phyloP scores from a whole-genome alignment of 2,888 invertebrate species.

The Andrena bucephala region DNA sequence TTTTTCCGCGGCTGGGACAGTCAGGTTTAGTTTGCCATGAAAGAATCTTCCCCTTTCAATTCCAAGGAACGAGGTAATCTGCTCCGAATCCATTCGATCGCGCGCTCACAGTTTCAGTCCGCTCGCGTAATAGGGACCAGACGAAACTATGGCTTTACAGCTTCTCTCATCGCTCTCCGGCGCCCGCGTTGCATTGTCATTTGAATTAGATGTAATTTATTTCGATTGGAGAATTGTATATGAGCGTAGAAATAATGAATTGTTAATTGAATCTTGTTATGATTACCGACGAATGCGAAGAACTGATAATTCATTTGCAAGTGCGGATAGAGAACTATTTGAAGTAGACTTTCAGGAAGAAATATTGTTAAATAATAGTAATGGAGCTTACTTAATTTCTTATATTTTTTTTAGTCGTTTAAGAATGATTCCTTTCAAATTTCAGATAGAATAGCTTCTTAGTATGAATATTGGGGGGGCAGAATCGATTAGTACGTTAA shows the following conservation, averaged over 20 bases:
- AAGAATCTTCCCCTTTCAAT: constrained; percentile 68
- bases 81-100: constrained; percentile 53
- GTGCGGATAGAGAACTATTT: neutral
- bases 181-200: neutral
- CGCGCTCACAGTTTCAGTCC: constrained; percentile 3
- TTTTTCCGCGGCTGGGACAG: constrained; percentile 42
- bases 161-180: neutral
- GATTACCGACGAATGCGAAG: no score
- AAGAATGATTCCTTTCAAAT: constrained; percentile 4
- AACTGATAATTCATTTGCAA: no score
- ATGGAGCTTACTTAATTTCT: neutral
- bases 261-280: no score
- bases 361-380: no score
- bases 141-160: constrained; percentile 7
- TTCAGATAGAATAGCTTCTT: constrained; percentile 38
- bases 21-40: constrained; percentile 78
- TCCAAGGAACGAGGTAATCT: constrained; percentile 75
- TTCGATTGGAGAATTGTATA: no score
- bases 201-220: neutral
- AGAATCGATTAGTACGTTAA: constrained; percentile 73
- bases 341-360: no score
- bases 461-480: constrained; percentile 51
- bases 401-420: neutral
- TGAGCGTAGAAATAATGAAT: no score
- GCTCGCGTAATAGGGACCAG: constrained; percentile 8